Evolutionary conservation across 2,797 vertebrate genomes (phyloP).

Genomic region (Ciconia nigra): DNA sequence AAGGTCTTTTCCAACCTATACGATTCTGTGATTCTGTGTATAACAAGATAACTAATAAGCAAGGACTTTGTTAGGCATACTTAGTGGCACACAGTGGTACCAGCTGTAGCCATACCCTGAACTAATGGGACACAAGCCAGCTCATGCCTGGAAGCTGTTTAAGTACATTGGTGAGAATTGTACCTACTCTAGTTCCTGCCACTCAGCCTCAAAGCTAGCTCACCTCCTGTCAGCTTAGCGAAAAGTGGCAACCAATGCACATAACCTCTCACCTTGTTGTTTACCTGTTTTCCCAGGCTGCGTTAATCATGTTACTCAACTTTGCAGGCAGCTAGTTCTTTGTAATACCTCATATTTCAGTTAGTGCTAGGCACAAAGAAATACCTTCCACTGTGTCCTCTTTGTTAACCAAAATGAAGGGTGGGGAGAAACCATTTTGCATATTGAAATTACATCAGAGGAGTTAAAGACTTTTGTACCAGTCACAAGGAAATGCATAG

Average conservation of each 20-base stretch:
- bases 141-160: not conserved
- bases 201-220: not conserved
- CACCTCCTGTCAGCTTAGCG: not conserved
- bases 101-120: not conserved
- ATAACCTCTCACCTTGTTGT: not conserved
- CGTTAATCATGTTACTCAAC: not conserved
- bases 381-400: not conserved
- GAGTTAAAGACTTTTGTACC: not conserved
- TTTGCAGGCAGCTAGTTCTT: not conserved
- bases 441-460: not conserved
- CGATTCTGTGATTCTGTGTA: too few relatives aligned
- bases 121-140: not conserved
- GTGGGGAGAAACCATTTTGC: not conserved
- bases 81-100: not conserved
- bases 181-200: not conserved
- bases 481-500: not conserved
- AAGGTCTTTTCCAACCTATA: too few relatives aligned
- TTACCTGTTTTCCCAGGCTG: not conserved
- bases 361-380: not conserved
- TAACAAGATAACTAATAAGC: not conserved
- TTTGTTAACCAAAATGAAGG: not conserved
- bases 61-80: not conserved
- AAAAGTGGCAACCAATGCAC: not conserved
- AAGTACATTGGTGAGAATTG: not conserved
- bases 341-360: not conserved